Conservation (phyloP, 2,113 vertebrate species). For the Madoqua kirkii region DNA sequence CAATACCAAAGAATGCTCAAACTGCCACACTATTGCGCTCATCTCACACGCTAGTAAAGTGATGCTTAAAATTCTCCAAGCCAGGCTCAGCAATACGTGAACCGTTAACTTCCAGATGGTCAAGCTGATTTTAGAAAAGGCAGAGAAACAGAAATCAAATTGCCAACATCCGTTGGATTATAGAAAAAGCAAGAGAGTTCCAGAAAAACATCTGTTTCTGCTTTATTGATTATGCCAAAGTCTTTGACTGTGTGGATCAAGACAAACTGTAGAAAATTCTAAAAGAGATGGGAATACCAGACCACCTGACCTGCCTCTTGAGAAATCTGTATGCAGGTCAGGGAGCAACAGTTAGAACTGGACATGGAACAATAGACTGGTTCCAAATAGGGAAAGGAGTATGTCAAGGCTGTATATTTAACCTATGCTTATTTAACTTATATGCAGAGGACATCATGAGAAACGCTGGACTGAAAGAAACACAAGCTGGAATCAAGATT, state of each 20-base stretch:
- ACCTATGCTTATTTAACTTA: background rate
- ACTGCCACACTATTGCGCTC: rapidly evolving
- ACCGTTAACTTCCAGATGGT: background rate
- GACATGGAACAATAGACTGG: background rate
- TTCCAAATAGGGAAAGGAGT: background rate
- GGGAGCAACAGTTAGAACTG: background rate
- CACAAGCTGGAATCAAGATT: background rate
- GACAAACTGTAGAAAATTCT: background rate
- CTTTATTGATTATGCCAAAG: background rate
- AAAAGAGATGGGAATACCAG: background rate
- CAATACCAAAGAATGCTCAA: background rate
- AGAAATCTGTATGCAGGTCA: background rate
- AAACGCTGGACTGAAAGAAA: rapidly evolving
- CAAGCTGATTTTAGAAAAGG: background rate
- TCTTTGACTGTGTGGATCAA: background rate
- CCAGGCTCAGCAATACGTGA: background rate
- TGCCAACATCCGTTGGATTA: background rate
- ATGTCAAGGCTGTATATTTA: background rate
- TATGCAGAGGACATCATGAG: background rate
- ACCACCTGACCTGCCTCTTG: background rate
- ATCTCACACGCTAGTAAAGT: background rate
- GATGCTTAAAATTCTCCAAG: background rate
- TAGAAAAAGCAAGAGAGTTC: too few relatives aligned
- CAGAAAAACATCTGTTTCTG: background rate
- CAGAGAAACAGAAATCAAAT: background rate